Percentiles rank a stretch among this genome's conserved stretches.
phyloP scores from a whole-genome alignment of 23 tunicate genomes.

The Aplidium turbinatum region DNA sequence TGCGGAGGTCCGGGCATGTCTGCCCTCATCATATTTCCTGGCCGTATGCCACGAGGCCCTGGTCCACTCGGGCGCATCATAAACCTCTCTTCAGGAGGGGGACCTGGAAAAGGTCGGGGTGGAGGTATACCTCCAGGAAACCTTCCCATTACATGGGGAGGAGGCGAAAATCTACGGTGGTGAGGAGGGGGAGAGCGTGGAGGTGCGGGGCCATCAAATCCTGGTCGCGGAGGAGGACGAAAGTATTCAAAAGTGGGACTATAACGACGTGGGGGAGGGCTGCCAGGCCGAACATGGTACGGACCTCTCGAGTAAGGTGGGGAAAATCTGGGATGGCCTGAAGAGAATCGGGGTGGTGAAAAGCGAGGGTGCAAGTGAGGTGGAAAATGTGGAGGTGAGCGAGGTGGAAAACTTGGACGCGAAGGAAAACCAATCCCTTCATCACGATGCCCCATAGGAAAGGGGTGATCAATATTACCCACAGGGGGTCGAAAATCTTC shows the following conservation, averaged over 20 bases:
- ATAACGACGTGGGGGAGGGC: conserved; percentile 53
- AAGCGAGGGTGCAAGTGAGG: conserved; percentile 39
- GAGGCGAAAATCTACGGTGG: conserved; percentile 46
- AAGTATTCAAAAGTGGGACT: conserved; percentile 46
- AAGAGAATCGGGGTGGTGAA: conserved; percentile 39
- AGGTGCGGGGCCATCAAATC: conserved; percentile 21
- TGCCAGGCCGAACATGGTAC: conserved; percentile 32
- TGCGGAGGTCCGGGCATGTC: conserved; percentile 10
- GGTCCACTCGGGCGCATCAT: conserved; percentile 24
- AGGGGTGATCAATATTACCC: conserved; percentile 9
- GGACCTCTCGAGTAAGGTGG: conserved; percentile 42
- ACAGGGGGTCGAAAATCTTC: conserved; percentile 14
- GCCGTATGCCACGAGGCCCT: conserved; percentile 4
- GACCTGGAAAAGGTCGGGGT: conserved; percentile 46
- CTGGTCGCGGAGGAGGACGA: conserved; percentile 30
- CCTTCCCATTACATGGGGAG: conserved; percentile 31
- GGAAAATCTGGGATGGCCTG: conserved; percentile 34
- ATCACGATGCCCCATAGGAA: conserved; percentile 16
- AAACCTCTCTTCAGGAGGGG: conserved; percentile 24
- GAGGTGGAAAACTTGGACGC: conserved; percentile 28
- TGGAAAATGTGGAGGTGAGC: conserved; percentile 38
- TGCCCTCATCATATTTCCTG: conserved; percentile 30
- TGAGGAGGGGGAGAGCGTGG: conserved; percentile 51
- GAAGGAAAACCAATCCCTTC: conserved; percentile 33
- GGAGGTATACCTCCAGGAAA: conserved; percentile 29